Evolutionary conservation across 1,140 invertebrate genomes (phyloP).

Genomic region (Drosophila sulfurigaster): DNA sequence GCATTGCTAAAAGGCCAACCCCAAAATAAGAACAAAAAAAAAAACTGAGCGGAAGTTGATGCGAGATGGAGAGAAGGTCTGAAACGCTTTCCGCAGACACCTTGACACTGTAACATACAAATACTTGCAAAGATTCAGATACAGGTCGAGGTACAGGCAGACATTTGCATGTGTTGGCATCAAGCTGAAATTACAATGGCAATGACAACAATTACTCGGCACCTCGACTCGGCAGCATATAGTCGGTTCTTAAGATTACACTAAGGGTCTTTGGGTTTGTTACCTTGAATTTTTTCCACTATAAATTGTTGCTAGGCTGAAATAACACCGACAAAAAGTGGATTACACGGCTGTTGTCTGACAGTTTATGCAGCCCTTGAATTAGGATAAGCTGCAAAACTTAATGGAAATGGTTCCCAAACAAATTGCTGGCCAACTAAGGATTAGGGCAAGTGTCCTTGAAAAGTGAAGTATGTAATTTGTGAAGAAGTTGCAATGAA

Average conservation of each 20-base stretch:
- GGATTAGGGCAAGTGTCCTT: constrained; percentile 28
- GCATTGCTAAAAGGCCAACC: constrained; percentile 20
- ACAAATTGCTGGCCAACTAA: constrained; percentile 28
- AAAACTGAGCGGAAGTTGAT: constrained; percentile 39
- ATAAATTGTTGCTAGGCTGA: constrained; percentile 22
- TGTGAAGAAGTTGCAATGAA: constrained; percentile 6
- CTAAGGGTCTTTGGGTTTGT: constrained; percentile 36
- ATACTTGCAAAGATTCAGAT: constrained; percentile 32
- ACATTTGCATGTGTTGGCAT: constrained; percentile 26
- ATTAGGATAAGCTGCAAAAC: constrained; percentile 17
- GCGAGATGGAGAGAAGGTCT: constrained; percentile 49
- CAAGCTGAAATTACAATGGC: constrained; percentile 55
- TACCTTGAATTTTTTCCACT: constrained; percentile 59
- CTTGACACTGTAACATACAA: constrained; percentile 77
- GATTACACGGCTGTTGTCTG: constrained; percentile 25
- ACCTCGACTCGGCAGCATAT: not conserved
- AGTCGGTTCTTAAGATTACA: not conserved
- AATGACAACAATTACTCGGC: constrained; percentile 22
- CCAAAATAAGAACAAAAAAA: constrained; percentile 14
- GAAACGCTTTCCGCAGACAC: constrained; percentile 47
- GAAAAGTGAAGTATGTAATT: constrained; percentile 4
- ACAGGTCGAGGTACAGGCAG: not conserved
- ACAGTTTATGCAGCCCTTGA: constrained; percentile 19
- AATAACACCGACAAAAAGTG: constrained; percentile 41
- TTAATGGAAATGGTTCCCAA: constrained; percentile 24